These are phyloP conservation scores for Cylas formicarius DNA, from an alignment of 1,140 invertebrate species.

Conservation along the genomic window DNA sequence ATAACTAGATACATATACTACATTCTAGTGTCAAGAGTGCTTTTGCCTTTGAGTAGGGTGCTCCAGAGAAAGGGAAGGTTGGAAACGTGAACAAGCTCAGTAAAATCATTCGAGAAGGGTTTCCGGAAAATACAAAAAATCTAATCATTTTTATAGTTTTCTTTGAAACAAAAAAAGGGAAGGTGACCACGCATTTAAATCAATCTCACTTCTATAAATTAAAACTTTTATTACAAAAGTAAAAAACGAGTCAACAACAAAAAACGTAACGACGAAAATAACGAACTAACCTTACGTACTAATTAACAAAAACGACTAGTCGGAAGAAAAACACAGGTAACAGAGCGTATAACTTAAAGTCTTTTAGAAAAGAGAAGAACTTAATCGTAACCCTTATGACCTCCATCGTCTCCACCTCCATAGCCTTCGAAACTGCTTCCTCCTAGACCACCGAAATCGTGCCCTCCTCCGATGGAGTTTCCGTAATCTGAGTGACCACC, in stretches of 20 bases:
- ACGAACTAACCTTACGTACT: slow-evolving; percentile 24
- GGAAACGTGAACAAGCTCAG: too few relatives aligned
- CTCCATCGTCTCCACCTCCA: slow-evolving; percentile 28
- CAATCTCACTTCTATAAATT: too few relatives aligned
- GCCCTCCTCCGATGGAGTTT: slow-evolving; percentile 24
- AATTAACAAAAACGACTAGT: slow-evolving; percentile 29
- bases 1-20: too few relatives aligned
- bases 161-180: too few relatives aligned
- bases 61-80: too few relatives aligned
- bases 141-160: too few relatives aligned
- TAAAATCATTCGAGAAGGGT: too few relatives aligned
- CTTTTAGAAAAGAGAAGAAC: slow-evolving; percentile 11
- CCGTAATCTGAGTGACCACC: slow-evolving; percentile 18
- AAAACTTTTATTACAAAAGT: slow-evolving; percentile 20
- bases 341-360: slow-evolving; percentile 11
- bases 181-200: too few relatives aligned
- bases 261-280: slow-evolving; percentile 21
- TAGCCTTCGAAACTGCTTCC: slow-evolving; percentile 23
- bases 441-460: slow-evolving; percentile 26
- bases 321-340: slow-evolving; percentile 21
- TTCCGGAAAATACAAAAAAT: too few relatives aligned
- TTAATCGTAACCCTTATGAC: slow-evolving; percentile 33
- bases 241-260: slow-evolving; percentile 26
- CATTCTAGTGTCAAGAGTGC: too few relatives aligned
- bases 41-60: too few relatives aligned